Base-by-base conservation (phyloP, 1,140 invertebrate species). In the Whitmania pigra region DNA sequence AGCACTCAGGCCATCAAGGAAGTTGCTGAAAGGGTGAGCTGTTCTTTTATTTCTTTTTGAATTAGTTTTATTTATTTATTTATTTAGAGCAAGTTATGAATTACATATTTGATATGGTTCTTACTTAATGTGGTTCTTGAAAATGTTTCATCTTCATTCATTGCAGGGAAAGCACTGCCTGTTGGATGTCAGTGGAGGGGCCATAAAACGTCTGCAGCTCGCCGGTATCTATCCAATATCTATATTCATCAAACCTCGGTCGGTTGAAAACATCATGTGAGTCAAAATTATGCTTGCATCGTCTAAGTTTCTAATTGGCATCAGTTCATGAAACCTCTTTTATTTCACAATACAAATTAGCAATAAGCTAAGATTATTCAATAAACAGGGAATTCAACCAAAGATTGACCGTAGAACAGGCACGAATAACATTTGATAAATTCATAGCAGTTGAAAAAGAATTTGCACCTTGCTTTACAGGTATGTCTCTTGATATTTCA, bases 401-500 rank as follows among this genome's bases (percentile, higher is more conserved):
- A 80, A 86, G 93, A 79, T 94, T 96, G 87, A 94, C 91, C 67
- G 94, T 98, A 82, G 95, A 97, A 78, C 94, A 97, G 85, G 94
- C 94, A 40, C 90, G 92, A 83, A 94, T 95, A 85, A 93, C 92
- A 22, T 97, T 88, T 83, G 93, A 98, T 80, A 88, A 94, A 79
- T 92, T 93, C 69, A 83, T 94, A 71, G 97, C 97, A 84, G 91
- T 97, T 85, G 95, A 99, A 82, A 92, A 95, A 83, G 94, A 97
- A 83, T 99, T 98, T 84, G 92, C 92, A 73, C 94, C 97, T 87
- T 97, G 96, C 82, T 98, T 99, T 83, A 97, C 94, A 80, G 91
- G 93, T 95, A 85, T 17, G 11, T 40, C 36, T 40, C 40, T 36
- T 31, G 22, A 17, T 63, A 15, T 63, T 63, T 63, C 57, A 31